Evolutionary conservation across 2,113 vertebrate genomes (phyloP).

Genomic region (Myrmecobius fasciatus): DNA sequence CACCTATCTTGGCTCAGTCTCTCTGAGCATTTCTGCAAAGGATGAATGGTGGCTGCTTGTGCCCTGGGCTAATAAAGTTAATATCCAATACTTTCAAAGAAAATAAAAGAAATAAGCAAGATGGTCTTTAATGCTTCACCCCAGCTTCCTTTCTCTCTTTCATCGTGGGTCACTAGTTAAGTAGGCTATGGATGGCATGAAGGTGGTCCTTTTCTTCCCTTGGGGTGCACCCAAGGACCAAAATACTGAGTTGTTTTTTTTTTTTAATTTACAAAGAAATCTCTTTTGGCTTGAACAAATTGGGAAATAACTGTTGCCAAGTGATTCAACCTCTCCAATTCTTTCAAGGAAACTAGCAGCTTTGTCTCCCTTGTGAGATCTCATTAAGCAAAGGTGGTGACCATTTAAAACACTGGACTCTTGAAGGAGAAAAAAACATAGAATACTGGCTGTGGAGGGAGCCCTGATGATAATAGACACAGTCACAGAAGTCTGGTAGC

Average conservation of each 20-base stretch:
- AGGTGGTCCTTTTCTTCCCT: constrained; percentile 30
- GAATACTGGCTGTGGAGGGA: neutral
- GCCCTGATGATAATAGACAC: neutral
- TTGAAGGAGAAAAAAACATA: constrained; percentile 27
- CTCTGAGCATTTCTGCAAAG: neutral
- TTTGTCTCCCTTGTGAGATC: neutral
- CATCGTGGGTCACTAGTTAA: constrained; percentile 59
- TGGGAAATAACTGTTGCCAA: constrained; percentile 14
- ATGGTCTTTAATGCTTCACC: constrained; percentile 58
- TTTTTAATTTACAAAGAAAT: neutral
- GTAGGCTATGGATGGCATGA: accelerated
- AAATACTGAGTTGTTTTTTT: neutral
- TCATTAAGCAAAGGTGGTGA: constrained; percentile 9
- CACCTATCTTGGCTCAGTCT: neutral
- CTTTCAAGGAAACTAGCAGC: neutral
- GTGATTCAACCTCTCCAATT: neutral
- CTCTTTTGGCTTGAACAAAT: neutral
- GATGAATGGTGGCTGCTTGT: constrained; percentile 38
- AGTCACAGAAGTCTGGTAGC: neutral
- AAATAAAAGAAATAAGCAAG: constrained; percentile 51
- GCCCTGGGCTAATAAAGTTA: constrained; percentile 70
- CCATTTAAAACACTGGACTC: constrained; percentile 27
- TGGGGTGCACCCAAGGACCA: neutral
- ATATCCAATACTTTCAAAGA: constrained; percentile 70
- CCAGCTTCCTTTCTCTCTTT: constrained; percentile 32